Base-by-base conservation (phyloP, 1,140 invertebrate species). In the Trachymyrmex septentrionalis region DNA sequence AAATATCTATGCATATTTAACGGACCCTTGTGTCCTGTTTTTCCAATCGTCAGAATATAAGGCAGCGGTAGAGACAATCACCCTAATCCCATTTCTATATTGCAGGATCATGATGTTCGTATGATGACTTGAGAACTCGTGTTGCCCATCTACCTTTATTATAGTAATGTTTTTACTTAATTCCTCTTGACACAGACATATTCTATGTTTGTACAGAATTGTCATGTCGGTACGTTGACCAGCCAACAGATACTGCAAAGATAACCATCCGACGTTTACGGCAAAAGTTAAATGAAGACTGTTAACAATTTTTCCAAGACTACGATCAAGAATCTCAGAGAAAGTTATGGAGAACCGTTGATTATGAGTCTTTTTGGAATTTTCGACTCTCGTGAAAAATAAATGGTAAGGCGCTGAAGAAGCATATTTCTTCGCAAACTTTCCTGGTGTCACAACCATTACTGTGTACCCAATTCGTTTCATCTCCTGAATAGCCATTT, bases 61-160 rank as follows among this genome's bases (percentile, higher is more conserved):
- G 96, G 99, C 99, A 0, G 98, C 98, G 0, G 99, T 99, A 3
- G 98, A 98, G 27, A 99, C 96, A 4, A 99, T 96, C 59, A 99
- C 96, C 75, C 98, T 95, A 50, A 99, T 94, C 2, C 97, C 96
- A 93, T 99, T 97, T 92, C 97, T 97, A 90, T 99, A 98, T 44
- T 97, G 96, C 1, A 99, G 95, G 44, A 99, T 96, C 96, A 98
- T 98, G 96, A 99, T 97, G 96, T 99, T 99, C 1, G 98, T 98
- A 93, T 99, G 98, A 96, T 99, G 99, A 87, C 97, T 30, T 3
- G 3, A 30, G 30, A 98, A 38, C 98, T 97, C 4, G 96, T 30
- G 0, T 3, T 30, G 96, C 96, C 98, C 97, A 91, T 97, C 95
- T 7, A 99, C 95, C 92, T 96, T 95, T 90, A 98, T 95, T 72